A percentile compares a stretch with the other conserved stretches of the same genome.
Conservation (phyloP, 2,888 invertebrate species). For the Hypena proboscidalis region DNA sequence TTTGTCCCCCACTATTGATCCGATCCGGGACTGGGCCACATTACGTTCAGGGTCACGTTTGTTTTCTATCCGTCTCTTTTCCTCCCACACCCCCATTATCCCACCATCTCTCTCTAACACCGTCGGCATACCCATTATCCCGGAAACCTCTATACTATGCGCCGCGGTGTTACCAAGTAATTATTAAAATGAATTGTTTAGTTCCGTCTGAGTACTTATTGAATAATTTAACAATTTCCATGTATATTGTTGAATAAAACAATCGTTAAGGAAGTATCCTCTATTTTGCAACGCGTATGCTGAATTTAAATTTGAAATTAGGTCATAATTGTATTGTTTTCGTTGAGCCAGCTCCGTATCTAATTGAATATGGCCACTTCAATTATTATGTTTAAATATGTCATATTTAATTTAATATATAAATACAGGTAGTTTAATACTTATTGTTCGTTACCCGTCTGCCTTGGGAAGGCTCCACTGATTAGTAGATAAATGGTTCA, state of each 20-base stretch:
- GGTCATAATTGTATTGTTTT: neutral
- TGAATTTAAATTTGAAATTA: neutral
- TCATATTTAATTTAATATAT: no score
- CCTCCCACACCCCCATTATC: slow-evolving; percentile 31
- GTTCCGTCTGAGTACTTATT: slow-evolving; percentile 6
- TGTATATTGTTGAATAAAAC: slow-evolving; percentile 5
- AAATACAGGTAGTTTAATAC: no score
- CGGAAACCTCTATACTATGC: slow-evolving; percentile 38
- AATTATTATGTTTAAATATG: no score
- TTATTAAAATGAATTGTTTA: slow-evolving; percentile 15
- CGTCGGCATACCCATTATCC: slow-evolving; percentile 52
- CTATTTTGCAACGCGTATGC: neutral
- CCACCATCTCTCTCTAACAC: slow-evolving; percentile 45
- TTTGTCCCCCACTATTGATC: slow-evolving; percentile 59
- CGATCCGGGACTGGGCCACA: slow-evolving; percentile 52
- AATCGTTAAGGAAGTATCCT: neutral
- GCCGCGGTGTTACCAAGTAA: slow-evolving; percentile 6
- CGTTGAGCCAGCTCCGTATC: slow-evolving; percentile 4
- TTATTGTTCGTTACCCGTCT: no score
- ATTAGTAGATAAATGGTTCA: no score
- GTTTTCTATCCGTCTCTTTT: slow-evolving; percentile 58
- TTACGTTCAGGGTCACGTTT: slow-evolving; percentile 67
- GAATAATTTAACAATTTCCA: slow-evolving; percentile 5
- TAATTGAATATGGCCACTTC: no score
- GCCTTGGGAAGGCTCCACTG: no score